These are phyloP conservation scores for Schizothorax lantsangensis DNA, from an alignment of 2,797 vertebrate genomes.

Conservation along the genomic window DNA sequence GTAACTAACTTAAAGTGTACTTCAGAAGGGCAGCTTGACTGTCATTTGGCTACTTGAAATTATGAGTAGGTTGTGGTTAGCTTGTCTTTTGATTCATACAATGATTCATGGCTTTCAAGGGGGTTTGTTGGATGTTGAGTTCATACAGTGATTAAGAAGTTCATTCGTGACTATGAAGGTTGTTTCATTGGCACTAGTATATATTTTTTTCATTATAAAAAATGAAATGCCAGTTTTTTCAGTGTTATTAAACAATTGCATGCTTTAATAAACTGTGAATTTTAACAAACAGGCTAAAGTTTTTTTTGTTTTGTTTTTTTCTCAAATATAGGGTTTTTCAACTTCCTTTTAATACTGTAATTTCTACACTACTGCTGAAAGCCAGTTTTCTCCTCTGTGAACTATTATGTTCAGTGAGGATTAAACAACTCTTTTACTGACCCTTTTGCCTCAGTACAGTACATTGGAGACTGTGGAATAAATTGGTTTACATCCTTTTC, in stretches of 20 bases:
- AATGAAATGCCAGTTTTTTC: no score
- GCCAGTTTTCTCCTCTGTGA: background rate
- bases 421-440: constrained; percentile 25
- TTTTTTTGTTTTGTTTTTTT: background rate
- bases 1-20: background rate
- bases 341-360: background rate
- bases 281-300: background rate
- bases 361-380: constrained; percentile 1
- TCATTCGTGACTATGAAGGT: background rate
- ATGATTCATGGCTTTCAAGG: background rate
- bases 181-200: background rate
- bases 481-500: constrained; percentile 46
- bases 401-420: background rate
- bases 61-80: background rate
- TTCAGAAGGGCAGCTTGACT: background rate
- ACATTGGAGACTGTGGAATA: constrained; percentile 18
- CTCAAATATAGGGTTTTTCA: no score
- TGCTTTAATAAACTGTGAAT: background rate
- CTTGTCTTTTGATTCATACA: background rate
- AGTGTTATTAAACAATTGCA: no score
- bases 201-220: no score
- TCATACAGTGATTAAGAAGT: background rate
- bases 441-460: background rate
- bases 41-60: background rate
- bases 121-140: background rate